Evolutionary conservation across 1,140 invertebrate genomes (phyloP).

Genomic region (Pectinophora gossypiella): DNA sequence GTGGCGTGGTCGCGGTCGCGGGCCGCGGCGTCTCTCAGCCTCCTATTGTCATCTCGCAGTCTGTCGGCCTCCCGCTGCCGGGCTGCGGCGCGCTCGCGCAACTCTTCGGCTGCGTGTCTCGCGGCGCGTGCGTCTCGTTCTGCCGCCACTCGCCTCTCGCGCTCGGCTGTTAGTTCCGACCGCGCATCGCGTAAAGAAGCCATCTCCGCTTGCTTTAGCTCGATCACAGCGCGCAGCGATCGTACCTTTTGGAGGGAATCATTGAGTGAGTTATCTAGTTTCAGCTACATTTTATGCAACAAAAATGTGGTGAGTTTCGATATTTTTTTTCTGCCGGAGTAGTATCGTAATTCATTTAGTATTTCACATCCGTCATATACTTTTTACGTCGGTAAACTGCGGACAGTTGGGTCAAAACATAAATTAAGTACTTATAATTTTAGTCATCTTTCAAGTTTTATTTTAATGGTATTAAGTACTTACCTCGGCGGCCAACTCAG

Average conservation of each 20-base stretch:
- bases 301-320: too few relatives aligned
- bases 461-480: too few relatives aligned
- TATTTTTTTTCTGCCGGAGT: too few relatives aligned
- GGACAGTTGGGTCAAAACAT: too few relatives aligned
- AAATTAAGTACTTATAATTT: too few relatives aligned
- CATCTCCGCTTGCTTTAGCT: constrained; percentile 84
- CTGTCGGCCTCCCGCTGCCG: constrained; percentile 63
- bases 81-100: constrained; percentile 73
- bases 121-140: constrained; percentile 74
- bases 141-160: constrained; percentile 75
- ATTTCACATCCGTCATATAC: too few relatives aligned
- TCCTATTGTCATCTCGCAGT: constrained; percentile 77
- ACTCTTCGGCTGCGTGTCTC: constrained; percentile 74
- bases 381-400: too few relatives aligned
- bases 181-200: constrained; percentile 81
- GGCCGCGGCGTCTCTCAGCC: constrained; percentile 82
- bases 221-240: constrained; percentile 84
- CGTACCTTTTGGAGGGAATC: constrained; percentile 81
- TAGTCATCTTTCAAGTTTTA: too few relatives aligned
- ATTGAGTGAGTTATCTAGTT: too few relatives aligned
- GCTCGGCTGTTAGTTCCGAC: constrained; percentile 75
- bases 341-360: too few relatives aligned
- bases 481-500: constrained; percentile 65
- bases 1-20: constrained; percentile 86
- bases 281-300: too few relatives aligned